phyloP scores from a whole-genome alignment of 2,797 vertebrate species.

The Monodelphis domestica region DNA sequence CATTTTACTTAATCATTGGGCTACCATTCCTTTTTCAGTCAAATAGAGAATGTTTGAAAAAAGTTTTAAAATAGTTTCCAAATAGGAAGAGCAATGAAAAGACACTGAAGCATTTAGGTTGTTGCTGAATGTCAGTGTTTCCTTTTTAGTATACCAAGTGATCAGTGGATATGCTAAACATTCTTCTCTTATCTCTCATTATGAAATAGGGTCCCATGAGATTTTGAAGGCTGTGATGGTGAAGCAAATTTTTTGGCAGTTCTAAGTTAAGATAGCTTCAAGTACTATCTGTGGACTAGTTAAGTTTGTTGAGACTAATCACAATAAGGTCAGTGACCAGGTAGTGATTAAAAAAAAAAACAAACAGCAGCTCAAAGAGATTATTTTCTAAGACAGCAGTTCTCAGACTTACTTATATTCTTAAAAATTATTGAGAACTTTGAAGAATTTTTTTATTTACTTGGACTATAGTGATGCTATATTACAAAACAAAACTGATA shows the following conservation, averaged over 20 bases:
- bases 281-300: not conserved
- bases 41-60: not conserved
- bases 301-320: not conserved
- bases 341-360: not conserved
- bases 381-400: not conserved
- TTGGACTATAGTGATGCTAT: not conserved
- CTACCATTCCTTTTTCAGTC: not conserved
- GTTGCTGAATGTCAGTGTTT: not conserved
- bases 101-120: not conserved
- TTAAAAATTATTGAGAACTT: not conserved
- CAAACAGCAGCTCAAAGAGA: not conserved
- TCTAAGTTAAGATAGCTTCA: not conserved
- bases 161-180: constrained; percentile 16
- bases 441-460: not conserved
- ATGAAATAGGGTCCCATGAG: not conserved
- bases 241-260: not conserved
- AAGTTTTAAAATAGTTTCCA: not conserved
- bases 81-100: constrained; percentile 1
- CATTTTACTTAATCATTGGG: not conserved
- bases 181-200: not conserved
- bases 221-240: not conserved
- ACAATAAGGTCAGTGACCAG: not conserved
- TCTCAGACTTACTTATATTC: not conserved
- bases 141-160: constrained; percentile 45
- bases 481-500: not conserved